Evolutionary conservation across 2,888 invertebrate genomes (phyloP).

Genomic region (Drosophila melanocephala): DNA sequence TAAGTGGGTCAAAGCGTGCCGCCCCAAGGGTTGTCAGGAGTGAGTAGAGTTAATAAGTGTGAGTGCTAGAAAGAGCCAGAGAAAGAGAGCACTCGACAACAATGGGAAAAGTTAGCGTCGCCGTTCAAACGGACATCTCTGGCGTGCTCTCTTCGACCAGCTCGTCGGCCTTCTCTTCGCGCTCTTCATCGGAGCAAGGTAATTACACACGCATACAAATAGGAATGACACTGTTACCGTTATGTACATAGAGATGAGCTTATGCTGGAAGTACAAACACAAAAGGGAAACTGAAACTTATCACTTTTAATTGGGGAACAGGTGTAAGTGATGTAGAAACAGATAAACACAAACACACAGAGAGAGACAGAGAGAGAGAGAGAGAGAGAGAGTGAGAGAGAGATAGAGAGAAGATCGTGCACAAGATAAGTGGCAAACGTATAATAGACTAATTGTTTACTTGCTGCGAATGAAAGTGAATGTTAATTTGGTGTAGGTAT

Average conservation of each 20-base stretch:
- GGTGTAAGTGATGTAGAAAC: constrained; percentile 62
- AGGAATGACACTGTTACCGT: constrained; percentile 24
- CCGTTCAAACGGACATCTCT: constrained; percentile 84
- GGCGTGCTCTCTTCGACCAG: constrained; percentile 78
- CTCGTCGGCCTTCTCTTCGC: constrained; percentile 75
- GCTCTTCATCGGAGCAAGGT: constrained; percentile 82
- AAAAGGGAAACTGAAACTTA: constrained; percentile 30
- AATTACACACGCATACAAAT: constrained; percentile 38
- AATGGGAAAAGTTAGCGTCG: constrained; percentile 82
- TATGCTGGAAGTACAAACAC: constrained; percentile 41
- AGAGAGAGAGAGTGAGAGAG: background rate
- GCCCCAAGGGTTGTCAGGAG: constrained; percentile 36
- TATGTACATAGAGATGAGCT: constrained; percentile 52
- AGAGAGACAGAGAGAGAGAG: background rate
- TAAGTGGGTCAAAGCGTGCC: constrained; percentile 66
- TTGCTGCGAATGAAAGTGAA: constrained; percentile 39
- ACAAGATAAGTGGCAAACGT: constrained; percentile 59
- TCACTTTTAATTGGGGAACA: constrained; percentile 48
- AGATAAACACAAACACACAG: background rate
- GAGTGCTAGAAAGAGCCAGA: constrained; percentile 14
- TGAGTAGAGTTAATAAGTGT: background rate
- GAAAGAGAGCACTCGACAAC: constrained; percentile 11
- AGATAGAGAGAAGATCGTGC: constrained; percentile 29
- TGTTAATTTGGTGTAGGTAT: constrained; percentile 7
- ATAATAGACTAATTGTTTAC: constrained; percentile 51